Conservation (phyloP, 2,113 vertebrate species). For the Pseudopipra pipra region DNA sequence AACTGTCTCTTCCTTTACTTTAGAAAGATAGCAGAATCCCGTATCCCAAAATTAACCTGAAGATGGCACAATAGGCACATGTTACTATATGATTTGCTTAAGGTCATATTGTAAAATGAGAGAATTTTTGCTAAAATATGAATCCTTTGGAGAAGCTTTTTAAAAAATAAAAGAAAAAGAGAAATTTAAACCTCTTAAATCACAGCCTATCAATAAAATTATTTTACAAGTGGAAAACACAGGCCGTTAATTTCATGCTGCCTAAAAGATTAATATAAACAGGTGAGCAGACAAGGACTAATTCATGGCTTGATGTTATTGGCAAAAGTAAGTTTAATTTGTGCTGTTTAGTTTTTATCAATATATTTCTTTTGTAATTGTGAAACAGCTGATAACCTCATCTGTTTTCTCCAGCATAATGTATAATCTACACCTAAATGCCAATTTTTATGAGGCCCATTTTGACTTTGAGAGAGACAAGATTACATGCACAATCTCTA, state of each 20-base stretch:
- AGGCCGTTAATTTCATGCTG: constrained; percentile 51
- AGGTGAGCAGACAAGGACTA: constrained; percentile 1
- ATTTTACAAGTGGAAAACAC: constrained; percentile 40
- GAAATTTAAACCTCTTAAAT: constrained; percentile 57
- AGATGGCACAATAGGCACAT: constrained; percentile 75
- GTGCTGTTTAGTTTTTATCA: constrained; percentile 37
- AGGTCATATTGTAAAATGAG: not conserved
- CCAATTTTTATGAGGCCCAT: constrained; percentile 60
- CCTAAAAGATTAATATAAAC: constrained; percentile 35
- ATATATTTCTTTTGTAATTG: constrained; percentile 58
- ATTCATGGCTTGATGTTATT: constrained; percentile 9
- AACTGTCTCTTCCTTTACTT: not conserved
- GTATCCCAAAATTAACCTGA: constrained; percentile 66
- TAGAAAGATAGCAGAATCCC: not conserved
- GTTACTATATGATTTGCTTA: not conserved
- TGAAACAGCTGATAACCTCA: constrained; percentile 53
- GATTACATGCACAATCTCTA: constrained; percentile 37
- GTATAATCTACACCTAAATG: constrained; percentile 55
- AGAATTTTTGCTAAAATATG: constrained; percentile 36
- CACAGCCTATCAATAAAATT: constrained; percentile 45
- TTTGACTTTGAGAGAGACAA: constrained; percentile 26
- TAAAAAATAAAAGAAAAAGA: constrained; percentile 55
- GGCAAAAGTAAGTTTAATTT: constrained; percentile 50
- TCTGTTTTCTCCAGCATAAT: constrained; percentile 55
- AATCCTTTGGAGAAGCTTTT: constrained; percentile 38